Conservation (phyloP, 2,888 invertebrate genomes). For the Harpalus rubripes region DNA sequence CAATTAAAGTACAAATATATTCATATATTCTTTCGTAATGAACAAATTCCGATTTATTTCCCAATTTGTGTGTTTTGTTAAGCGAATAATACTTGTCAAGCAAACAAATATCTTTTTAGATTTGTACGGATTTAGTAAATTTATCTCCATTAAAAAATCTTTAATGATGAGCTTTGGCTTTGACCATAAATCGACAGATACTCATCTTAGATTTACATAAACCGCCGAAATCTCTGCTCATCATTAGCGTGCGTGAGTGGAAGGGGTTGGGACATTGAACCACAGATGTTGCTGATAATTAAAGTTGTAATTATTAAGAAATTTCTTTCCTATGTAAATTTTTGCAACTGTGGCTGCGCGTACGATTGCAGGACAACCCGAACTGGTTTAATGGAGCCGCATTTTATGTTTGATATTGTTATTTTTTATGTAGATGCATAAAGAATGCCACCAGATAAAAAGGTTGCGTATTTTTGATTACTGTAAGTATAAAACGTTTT, state of each 20-base stretch:
- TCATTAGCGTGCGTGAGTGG: slow-evolving; percentile 42
- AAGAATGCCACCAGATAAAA: no score
- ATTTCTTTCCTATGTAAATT: slow-evolving; percentile 49
- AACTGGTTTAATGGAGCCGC: no score
- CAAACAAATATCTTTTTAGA: no score
- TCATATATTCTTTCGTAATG: not conserved
- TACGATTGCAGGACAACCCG: no score
- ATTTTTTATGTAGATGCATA: no score
- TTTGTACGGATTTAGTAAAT: not conserved
- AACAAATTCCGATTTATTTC: not conserved
- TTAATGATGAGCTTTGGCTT: slow-evolving; percentile 20
- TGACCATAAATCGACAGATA: slow-evolving; percentile 46
- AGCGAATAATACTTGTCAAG: not conserved
- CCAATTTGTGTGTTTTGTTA: not conserved
- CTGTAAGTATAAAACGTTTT: no score
- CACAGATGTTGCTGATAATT: slow-evolving; percentile 26
- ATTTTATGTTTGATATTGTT: no score
- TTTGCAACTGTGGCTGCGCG: slow-evolving; percentile 1
- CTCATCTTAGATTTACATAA: slow-evolving; percentile 54
- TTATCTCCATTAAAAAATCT: not conserved
- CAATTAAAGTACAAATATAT: not conserved
- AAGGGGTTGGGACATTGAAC: slow-evolving; percentile 41
- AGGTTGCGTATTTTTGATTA: no score
- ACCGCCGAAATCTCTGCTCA: slow-evolving; percentile 43
- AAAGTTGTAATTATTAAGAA: slow-evolving; percentile 46